Evolutionary conservation across 2,797 vertebrate genomes (phyloP).

Genomic region (Enteromius mattozi): DNA sequence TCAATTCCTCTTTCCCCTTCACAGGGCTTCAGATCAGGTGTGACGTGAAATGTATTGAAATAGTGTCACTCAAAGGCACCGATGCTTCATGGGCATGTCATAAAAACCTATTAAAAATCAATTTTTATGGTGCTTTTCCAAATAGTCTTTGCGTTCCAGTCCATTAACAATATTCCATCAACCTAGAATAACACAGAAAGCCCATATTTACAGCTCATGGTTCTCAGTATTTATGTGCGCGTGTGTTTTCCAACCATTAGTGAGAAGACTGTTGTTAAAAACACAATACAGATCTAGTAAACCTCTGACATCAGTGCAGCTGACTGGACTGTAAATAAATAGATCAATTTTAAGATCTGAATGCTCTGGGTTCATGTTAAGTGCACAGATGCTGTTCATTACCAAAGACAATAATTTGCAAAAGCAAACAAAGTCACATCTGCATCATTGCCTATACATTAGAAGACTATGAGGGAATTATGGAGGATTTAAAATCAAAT

Average conservation of each 20-base stretch:
- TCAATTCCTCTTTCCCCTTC: slow-evolving; percentile 60
- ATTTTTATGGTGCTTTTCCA: slow-evolving; percentile 70
- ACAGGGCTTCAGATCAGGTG: slow-evolving; percentile 63
- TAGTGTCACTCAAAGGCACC: slow-evolving; percentile 31
- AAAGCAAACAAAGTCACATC: neutral
- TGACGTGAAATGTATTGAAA: slow-evolving; percentile 59
- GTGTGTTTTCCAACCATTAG: slow-evolving; percentile 8
- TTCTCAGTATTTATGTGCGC: slow-evolving; percentile 14
- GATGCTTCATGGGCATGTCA: slow-evolving; percentile 59
- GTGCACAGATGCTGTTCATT: neutral
- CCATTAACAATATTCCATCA: slow-evolving; percentile 67
- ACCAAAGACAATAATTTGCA: neutral
- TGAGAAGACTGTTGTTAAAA: neutral
- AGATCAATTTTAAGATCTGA: neutral
- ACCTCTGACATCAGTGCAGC: neutral
- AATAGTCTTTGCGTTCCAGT: slow-evolving; percentile 68
- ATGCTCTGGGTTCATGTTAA: neutral
- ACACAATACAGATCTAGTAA: slow-evolving; percentile 3
- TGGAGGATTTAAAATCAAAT: too few relatives aligned
- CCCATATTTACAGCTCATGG: slow-evolving; percentile 55
- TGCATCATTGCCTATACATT: neutral
- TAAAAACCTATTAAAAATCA: slow-evolving; percentile 75
- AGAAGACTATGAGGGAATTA: neutral
- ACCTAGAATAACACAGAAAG: slow-evolving; percentile 50
- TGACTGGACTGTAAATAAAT: neutral